A percentile compares a stretch with the other conserved stretches of the same genome.
phyloP scores from a whole-genome alignment of 2,113 vertebrate species.

The Aspidoscelis tigris region DNA sequence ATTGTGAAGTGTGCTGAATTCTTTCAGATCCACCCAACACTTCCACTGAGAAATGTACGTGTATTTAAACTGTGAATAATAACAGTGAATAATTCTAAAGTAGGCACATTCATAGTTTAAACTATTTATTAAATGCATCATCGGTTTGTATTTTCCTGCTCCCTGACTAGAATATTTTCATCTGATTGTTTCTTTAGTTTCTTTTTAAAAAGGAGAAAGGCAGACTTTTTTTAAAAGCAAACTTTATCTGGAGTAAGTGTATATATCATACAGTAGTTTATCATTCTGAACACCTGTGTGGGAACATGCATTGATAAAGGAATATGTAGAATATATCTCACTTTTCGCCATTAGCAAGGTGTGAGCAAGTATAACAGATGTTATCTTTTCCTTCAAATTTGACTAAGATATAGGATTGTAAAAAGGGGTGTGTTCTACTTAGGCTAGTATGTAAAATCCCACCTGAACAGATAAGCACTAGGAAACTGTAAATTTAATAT shows the following conservation, averaged over 20 bases:
- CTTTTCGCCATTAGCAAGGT: conserved; percentile 67
- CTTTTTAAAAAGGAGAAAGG: neutral
- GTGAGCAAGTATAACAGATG: conserved; percentile 58
- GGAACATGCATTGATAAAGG: conserved; percentile 59
- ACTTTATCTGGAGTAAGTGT: conserved; percentile 70
- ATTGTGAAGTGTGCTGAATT: neutral
- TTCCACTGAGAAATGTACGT: neutral
- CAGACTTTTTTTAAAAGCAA: conserved; percentile 12
- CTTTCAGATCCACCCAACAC: neutral
- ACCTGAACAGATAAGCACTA: conserved; percentile 71
- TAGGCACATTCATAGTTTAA: neutral
- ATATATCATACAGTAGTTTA: conserved; percentile 74
- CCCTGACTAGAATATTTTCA: conserved; percentile 8
- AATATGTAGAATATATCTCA: conserved; percentile 54
- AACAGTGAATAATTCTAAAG: neutral
- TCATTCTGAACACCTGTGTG: conserved; percentile 70
- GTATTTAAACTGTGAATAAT: neutral
- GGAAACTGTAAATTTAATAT: conserved; percentile 72
- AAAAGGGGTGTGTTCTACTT: conserved; percentile 66
- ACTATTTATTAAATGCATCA: neutral
- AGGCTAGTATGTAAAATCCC: conserved; percentile 69
- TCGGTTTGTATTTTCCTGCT: neutral
- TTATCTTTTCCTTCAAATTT: conserved; percentile 67
- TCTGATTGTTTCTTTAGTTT: neutral
- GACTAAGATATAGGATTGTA: conserved; percentile 77